A percentile compares a stretch with the other conserved stretches of the same genome.
These are phyloP conservation scores for Eupelmus urozonus DNA, from an alignment of 2,888 invertebrate genomes.

Conservation along the genomic window DNA sequence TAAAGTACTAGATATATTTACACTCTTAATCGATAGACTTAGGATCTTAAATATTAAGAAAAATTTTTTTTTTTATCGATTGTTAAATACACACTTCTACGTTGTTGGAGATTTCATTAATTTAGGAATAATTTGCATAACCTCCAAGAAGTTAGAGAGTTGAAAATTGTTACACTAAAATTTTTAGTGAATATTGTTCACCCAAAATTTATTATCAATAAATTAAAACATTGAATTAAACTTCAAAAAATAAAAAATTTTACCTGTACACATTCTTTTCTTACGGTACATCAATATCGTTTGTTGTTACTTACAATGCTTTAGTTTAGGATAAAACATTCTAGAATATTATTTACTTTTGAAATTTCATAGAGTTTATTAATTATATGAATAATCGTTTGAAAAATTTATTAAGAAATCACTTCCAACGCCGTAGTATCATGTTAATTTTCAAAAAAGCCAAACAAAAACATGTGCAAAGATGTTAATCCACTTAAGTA, in stretches of 20 bases:
- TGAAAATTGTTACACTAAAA: too few species aligned
- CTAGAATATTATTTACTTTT: too few species aligned
- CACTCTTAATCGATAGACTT: constrained; percentile 24
- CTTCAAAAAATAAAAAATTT: too few species aligned
- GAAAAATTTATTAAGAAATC: neutral
- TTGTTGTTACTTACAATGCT: too few species aligned
- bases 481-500: constrained; percentile 6
- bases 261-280: too few species aligned
- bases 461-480: constrained; percentile 1
- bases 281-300: neutral
- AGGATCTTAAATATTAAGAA: neutral
- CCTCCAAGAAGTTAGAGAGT: too few species aligned
- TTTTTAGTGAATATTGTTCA: too few species aligned
- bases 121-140: neutral
- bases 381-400: too few species aligned
- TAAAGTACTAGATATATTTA: constrained; percentile 31
- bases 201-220: too few species aligned
- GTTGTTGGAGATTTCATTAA: constrained; percentile 22
- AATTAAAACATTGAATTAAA: too few species aligned
- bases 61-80: constrained; percentile 10
- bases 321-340: too few species aligned
- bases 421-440: neutral
- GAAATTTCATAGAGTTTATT: too few species aligned
- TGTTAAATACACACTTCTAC: constrained; percentile 22
- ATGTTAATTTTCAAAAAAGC: neutral